Base-by-base conservation (phyloP, 1,140 invertebrate species). In the Trachymyrmex septentrionalis region DNA sequence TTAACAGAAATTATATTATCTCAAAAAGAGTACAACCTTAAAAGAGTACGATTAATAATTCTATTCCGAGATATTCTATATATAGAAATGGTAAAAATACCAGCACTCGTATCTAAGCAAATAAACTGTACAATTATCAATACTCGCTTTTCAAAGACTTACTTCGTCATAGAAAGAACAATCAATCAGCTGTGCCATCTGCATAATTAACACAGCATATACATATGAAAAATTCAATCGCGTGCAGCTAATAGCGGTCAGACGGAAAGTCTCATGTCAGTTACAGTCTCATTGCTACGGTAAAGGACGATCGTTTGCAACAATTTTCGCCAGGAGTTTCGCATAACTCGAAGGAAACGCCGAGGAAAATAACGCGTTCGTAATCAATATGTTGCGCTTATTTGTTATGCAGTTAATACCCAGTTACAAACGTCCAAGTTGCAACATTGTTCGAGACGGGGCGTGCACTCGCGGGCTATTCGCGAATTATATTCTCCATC, bases 341-440 rank as follows among this genome's bases (percentile, higher is more conserved):
- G 16, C 66, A 16, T 71, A 57, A 57, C n/a, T 75, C 27, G 9
- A 27, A 38, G 38, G 30, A 61, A 50, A 82, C 38, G 6, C 38
- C 14, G 19, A 48, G 12, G 16, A 27, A 38, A 72, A 82, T 48
- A 61, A 61, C 9, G 53, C 30, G n/a, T 14, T 19, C 5, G 21
- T 82, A 73, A 82, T 82, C 69, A 34, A 84, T 84, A 75, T 19
- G 27, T 84, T 53, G 38, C 7, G 55, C 69, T 73, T 50, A 73
- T 84, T 84, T 84, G 80, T 84, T 73, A 61, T 63, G 69, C 55
- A 34, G 69, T 61, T 84, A 73, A 73, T 63, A 27, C 27, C 9
- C 12, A 71, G 27, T 63, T 73, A 19, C 55, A 44, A 84, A 73
- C 19, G 38, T 84, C 14, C 67, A 27, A 82, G 67, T 72, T 82